Evolutionary conservation across 2,113 vertebrate species (phyloP), one percentile per base, ranked within the genome.

Genomic region (Catagonus wagneri): DNA sequence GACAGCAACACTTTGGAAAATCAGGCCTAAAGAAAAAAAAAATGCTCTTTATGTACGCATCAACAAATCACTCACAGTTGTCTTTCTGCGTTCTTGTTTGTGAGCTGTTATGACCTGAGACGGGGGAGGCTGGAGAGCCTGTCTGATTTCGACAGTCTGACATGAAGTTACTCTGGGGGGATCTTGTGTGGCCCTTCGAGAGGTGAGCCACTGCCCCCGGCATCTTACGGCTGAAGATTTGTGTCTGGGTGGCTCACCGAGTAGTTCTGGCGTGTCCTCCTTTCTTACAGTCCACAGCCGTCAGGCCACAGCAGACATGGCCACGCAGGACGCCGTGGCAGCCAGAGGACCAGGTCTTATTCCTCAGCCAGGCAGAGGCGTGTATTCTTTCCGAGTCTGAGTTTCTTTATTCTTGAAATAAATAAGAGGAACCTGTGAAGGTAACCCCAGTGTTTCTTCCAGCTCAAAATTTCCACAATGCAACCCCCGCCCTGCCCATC

Each of bases 311-410:
- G 11, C 4, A 34, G 52, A 25, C 12, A 16, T 6, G 3, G 1
- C 15, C 29, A 71, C 4, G 25, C 0, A 1, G 7, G 6, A 8
- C 0, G n/a, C 10, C 3, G 1, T 2, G 32, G 25, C 0, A 9
- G 8, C 34, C 0, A 10, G 34, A 17, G 8, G 3, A 1, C 8
- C 13, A 1, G 12, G 44, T 4, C 10, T 11, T 52, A 0, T 7
- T 27, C 14, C 29, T 7, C 23, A 27, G 15, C 63, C 39, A 0
- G 2, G 19, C 32, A 32, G 8, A 25, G 34, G 29, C 23, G 15
- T n/a, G 63, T 34, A 5, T 15, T 69, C 2, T 39, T 60, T 34
- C n/a, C 34, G 34, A 27, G 6, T 36, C 20, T 61, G 36, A 14
- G n/a, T 44, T 78, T 83, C 32, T 15, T 34, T 22, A 3, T 13